A percentile compares a stretch with the other conserved stretches of the same genome.
Evolutionary conservation across 2,113 vertebrate genomes (phyloP).

Genomic region (Gymnobelideus leadbeateri): DNA sequence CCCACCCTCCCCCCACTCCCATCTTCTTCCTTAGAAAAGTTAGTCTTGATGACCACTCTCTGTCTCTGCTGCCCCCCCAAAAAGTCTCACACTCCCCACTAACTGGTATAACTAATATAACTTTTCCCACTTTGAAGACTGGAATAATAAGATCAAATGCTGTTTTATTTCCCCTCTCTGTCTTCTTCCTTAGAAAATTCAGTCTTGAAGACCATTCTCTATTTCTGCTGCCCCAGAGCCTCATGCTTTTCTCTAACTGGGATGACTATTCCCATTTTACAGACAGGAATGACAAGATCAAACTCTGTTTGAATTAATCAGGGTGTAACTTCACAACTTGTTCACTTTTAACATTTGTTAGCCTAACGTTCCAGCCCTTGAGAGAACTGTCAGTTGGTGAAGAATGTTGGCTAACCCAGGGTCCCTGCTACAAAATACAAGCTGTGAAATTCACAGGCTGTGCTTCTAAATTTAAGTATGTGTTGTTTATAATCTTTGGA

Average conservation of each 20-base stretch:
- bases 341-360: conserved; percentile 17
- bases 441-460: neutral
- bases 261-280: neutral
- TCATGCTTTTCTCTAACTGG: neutral
- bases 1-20: no score
- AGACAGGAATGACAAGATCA: neutral
- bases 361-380: conserved; percentile 12
- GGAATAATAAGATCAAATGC: no score
- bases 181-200: neutral
- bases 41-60: neutral
- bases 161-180: no score
- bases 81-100: no score
- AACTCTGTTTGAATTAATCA: neutral
- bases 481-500: neutral
- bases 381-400: conserved; percentile 20
- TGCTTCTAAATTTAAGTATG: conserved; percentile 16
- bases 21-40: neutral
- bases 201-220: neutral
- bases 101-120: no score
- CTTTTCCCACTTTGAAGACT: no score
- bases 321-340: neutral
- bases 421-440: conserved; percentile 16
- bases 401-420: conserved; percentile 25
- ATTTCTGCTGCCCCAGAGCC: neutral
- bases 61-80: neutral